These are phyloP conservation scores for Rosalia funebris DNA, from an alignment of 2,888 invertebrate genomes.

Conservation along the genomic window DNA sequence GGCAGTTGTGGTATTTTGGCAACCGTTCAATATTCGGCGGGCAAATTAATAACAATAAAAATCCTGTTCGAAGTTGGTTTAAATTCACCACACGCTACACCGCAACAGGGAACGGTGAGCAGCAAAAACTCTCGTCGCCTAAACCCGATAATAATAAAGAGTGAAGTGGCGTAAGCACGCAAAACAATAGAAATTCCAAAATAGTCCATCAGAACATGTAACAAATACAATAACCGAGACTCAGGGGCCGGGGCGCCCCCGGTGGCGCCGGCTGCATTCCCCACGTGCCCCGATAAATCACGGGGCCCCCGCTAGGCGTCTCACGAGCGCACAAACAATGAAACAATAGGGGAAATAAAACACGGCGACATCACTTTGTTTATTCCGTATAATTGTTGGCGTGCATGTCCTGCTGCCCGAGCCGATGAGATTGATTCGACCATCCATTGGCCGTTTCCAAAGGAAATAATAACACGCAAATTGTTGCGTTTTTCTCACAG, in stretches of 20 bases:
- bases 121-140: constrained; percentile 26
- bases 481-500: not conserved
- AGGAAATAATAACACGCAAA: constrained; percentile 6
- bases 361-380: constrained; percentile 64
- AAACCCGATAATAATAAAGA: constrained; percentile 43
- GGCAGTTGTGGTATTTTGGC: constrained; percentile 11
- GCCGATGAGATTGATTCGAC: constrained; percentile 19
- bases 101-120: constrained; percentile 13
- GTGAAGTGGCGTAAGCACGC: constrained; percentile 52
- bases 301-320: constrained; percentile 62
- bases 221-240: constrained; percentile 53
- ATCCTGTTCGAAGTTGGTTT: constrained; percentile 7
- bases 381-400: constrained; percentile 63
- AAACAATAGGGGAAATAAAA: constrained; percentile 65
- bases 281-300: constrained; percentile 65
- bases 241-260: constrained; percentile 53
- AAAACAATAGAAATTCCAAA: constrained; percentile 64
- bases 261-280: constrained; percentile 65
- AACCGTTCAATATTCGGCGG: constrained; percentile 16
- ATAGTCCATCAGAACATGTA: constrained; percentile 58
- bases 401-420: constrained; percentile 38
- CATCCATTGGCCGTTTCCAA: constrained; percentile 9
- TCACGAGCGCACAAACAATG: constrained; percentile 64
- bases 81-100: constrained; percentile 29
- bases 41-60: constrained; percentile 24